Conservation (phyloP, 2,797 vertebrate genomes). For the Halcyon badia region DNA sequence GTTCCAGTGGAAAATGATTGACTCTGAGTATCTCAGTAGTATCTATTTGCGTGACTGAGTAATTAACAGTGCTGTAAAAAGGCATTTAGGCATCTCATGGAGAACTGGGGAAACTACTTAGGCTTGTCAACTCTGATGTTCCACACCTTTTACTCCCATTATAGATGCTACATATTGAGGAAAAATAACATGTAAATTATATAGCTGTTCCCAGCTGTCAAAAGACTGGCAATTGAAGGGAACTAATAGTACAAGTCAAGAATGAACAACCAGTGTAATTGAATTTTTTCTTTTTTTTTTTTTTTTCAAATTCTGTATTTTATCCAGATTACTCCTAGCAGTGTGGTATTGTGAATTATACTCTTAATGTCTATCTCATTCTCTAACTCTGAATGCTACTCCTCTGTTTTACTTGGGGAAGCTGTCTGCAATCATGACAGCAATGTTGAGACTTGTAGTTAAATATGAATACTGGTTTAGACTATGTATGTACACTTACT, state of each 20-base stretch:
- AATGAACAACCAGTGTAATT: background rate
- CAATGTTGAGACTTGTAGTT: background rate
- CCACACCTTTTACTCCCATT: background rate
- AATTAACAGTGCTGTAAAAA: background rate
- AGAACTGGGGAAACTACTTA: background rate
- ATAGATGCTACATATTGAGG: background rate
- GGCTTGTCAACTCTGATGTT: background rate
- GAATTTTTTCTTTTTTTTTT: background rate
- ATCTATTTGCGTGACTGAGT: background rate
- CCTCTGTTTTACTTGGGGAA: background rate
- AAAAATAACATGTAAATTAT: background rate
- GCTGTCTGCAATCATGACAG: background rate
- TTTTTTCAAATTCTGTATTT: background rate
- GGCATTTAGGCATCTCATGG: background rate
- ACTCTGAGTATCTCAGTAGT: background rate
- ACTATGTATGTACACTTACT: background rate
- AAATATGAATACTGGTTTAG: background rate
- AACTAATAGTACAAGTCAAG: background rate
- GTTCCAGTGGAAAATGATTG: background rate
- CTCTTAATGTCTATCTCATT: background rate
- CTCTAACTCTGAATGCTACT: background rate
- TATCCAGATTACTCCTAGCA: background rate
- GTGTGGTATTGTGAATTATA: background rate
- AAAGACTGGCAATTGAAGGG: background rate
- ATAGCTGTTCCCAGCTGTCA: background rate